phyloP scores from a whole-genome alignment of 1,140 invertebrate species.

The Eumaeus atala region DNA sequence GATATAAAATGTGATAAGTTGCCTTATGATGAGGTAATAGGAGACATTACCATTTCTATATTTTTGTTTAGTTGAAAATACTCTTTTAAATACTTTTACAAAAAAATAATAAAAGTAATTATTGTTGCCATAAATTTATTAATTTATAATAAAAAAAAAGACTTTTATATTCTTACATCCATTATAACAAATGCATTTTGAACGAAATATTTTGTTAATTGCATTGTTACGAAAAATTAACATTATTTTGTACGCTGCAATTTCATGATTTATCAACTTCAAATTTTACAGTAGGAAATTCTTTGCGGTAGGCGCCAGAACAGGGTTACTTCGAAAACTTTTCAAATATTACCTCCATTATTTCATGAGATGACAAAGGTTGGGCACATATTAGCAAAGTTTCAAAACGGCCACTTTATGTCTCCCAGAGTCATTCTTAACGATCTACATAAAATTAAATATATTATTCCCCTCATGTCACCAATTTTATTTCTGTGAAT shows the following conservation, averaged over 20 bases:
- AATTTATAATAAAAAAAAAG: no score
- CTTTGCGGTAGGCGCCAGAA: slow-evolving; percentile 51
- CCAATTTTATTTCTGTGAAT: no score
- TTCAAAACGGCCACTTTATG: slow-evolving; percentile 46
- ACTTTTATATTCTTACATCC: no score
- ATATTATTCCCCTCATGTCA: neutral
- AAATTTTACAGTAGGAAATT: slow-evolving; percentile 54
- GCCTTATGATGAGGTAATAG: no score
- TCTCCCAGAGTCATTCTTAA: slow-evolving; percentile 53
- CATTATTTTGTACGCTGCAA: slow-evolving; percentile 18
- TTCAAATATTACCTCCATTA: slow-evolving; percentile 71
- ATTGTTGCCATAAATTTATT: no score
- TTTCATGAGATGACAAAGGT: slow-evolving; percentile 69
- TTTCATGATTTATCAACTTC: slow-evolving; percentile 36
- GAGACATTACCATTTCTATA: no score
- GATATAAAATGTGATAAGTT: no score
- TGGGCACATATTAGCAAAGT: slow-evolving; percentile 70
- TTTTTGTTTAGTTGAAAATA: no score
- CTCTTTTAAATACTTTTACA: no score
- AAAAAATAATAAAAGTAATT: no score
- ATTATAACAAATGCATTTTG: no score
- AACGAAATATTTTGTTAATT: no score
- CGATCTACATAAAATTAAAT: slow-evolving; percentile 23
- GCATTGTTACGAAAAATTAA: slow-evolving; percentile 7
- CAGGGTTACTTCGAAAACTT: slow-evolving; percentile 55